Percentiles rank a stretch among this genome's conserved stretches.
Evolutionary conservation across 2,797 vertebrate species (phyloP).

Genomic region (Protonibea diacanthus): DNA sequence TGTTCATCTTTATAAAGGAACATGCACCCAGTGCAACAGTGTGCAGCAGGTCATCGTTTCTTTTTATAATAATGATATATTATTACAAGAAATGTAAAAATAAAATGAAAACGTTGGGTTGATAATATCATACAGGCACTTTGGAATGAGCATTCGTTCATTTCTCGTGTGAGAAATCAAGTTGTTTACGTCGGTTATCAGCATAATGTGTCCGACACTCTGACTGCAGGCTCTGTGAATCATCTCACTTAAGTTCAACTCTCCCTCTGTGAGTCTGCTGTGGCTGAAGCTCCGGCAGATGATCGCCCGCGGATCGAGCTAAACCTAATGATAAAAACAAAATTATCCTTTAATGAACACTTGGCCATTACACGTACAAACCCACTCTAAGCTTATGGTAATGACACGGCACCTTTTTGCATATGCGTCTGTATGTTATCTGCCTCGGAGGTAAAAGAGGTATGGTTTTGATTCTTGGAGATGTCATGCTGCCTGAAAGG

Average conservation of each 20-base stretch:
- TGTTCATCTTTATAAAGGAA: not conserved
- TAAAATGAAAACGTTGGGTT: not conserved
- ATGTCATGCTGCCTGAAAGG: conserved; percentile 57
- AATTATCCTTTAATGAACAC: conserved; percentile 50
- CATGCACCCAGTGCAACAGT: not conserved
- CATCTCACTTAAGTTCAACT: conserved; percentile 35
- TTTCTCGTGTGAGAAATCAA: conserved; percentile 25
- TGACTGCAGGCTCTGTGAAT: conserved; percentile 9
- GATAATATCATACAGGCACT: conserved; percentile 1
- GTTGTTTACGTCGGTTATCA: conserved; percentile 28
- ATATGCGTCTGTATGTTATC: conserved; percentile 30
- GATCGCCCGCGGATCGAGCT: conserved; percentile 17
- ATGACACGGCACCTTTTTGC: conserved; percentile 37
- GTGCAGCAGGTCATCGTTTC: not conserved
- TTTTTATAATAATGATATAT: not conserved
- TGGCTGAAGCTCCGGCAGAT: conserved; percentile 14
- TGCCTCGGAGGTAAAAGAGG: conserved; percentile 39
- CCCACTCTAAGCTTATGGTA: conserved; percentile 32
- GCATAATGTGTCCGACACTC: not conserved
- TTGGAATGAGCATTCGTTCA: conserved; percentile 1
- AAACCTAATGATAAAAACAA: conserved; percentile 38
- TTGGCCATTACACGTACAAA: conserved; percentile 32
- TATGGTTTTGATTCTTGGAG: conserved; percentile 50
- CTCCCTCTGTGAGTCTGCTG: conserved; percentile 22
- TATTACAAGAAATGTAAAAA: not conserved